Evolutionary conservation across 2,797 vertebrate species (phyloP).

Genomic region (Sternotherus odoratus): DNA sequence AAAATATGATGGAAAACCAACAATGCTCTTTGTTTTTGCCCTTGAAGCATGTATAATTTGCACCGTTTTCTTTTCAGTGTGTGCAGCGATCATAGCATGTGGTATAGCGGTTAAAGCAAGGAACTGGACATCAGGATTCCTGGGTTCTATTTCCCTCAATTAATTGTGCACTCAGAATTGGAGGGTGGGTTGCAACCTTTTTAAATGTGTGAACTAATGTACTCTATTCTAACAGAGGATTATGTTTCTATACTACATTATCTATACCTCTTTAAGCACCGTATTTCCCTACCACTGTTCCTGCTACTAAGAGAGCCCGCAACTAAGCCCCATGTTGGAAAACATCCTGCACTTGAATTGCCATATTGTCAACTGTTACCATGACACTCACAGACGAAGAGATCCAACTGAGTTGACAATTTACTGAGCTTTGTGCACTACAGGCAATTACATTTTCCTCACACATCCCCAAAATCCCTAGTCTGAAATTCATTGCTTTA

Average conservation of each 20-base stretch:
- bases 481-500: neutral
- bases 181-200: neutral
- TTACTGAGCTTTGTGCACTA: neutral
- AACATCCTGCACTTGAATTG: neutral
- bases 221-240: neutral
- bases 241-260: too few relatives aligned
- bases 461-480: neutral
- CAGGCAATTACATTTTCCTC: neutral
- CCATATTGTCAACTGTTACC: rapidly evolving
- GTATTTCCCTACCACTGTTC: neutral
- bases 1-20: neutral
- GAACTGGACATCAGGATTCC: neutral
- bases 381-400: neutral
- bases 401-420: neutral
- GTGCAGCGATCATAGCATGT: neutral
- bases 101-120: neutral
- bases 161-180: neutral
- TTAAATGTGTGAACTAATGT: rapidly evolving
- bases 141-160: neutral
- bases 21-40: neutral
- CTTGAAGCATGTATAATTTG: neutral
- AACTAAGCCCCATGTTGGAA: too few relatives aligned
- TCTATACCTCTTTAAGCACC: neutral
- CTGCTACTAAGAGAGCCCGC: neutral
- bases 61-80: neutral